Conservation (phyloP, 2,797 vertebrate genomes). For the Crenichthys baileyi region DNA sequence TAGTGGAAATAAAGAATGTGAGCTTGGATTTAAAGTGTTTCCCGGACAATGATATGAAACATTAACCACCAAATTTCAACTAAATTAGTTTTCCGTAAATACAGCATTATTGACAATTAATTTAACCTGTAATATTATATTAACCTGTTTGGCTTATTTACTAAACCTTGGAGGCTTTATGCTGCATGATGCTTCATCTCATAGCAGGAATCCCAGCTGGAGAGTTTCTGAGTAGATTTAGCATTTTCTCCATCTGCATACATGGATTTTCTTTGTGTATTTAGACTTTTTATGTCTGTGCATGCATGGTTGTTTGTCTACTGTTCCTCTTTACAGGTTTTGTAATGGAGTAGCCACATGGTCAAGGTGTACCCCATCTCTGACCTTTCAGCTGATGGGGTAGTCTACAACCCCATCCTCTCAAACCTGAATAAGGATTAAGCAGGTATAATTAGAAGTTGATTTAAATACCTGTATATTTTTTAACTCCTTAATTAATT, state of each 20-base stretch:
- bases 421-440: too few species aligned
- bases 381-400: too few species aligned
- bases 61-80: constrained; percentile 26
- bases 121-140: constrained; percentile 56
- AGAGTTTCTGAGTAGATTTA: background rate
- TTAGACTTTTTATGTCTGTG: background rate
- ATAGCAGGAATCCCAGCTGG: background rate
- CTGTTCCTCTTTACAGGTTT: background rate
- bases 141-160: constrained; percentile 70
- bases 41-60: constrained; percentile 22
- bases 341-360: background rate
- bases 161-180: constrained; percentile 55
- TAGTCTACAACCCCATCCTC: too few species aligned
- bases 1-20: constrained; percentile 40
- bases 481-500: too few species aligned
- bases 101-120: constrained; percentile 32
- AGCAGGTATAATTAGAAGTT: too few species aligned
- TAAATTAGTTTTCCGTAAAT: constrained; percentile 27
- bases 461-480: too few species aligned
- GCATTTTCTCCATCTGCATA: background rate
- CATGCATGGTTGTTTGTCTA: background rate
- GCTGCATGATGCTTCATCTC: constrained; percentile 20
- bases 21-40: constrained; percentile 25
- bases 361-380: background rate
- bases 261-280: background rate